Evolutionary conservation across 53 echinoderm and acorn worm species (phyloP).

Genomic region (Henricia sp.): DNA sequence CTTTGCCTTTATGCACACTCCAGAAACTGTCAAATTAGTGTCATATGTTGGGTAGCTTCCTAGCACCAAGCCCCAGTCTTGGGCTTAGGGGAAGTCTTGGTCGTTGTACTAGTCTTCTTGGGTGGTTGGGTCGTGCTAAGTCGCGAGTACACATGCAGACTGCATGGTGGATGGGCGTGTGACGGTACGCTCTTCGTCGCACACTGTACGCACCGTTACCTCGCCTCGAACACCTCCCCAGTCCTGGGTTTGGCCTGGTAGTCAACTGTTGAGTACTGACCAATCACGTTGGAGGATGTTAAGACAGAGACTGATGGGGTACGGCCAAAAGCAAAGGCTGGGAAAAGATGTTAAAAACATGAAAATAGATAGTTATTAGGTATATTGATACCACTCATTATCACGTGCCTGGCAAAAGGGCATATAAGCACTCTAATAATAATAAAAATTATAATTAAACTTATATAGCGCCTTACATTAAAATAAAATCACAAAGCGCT

Average conservation of each 20-base stretch:
- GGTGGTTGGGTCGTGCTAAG: constrained; percentile 2
- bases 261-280: constrained; percentile 76
- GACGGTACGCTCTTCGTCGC: constrained; percentile 87
- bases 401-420: too few species aligned
- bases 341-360: not conserved
- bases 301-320: constrained; percentile 62
- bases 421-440: too few species aligned
- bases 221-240: constrained; percentile 75
- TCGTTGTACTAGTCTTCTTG: constrained; percentile 33
- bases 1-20: constrained; percentile 24
- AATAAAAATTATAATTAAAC: too few species aligned
- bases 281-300: constrained; percentile 59
- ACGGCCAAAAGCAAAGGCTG: not conserved
- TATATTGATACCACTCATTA: too few species aligned
- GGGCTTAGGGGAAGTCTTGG: constrained; percentile 50
- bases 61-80: constrained; percentile 50
- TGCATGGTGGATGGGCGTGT: constrained; percentile 62
- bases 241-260: constrained; percentile 61
- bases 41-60: not conserved
- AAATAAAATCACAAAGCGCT: too few species aligned
- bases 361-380: not conserved
- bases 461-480: too few species aligned
- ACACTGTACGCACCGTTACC: constrained; percentile 84
- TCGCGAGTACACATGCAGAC: constrained; percentile 1
- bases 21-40: not conserved